These are phyloP conservation scores for Crematogaster levior DNA, from an alignment of 2,888 invertebrate species.

Conservation along the genomic window DNA sequence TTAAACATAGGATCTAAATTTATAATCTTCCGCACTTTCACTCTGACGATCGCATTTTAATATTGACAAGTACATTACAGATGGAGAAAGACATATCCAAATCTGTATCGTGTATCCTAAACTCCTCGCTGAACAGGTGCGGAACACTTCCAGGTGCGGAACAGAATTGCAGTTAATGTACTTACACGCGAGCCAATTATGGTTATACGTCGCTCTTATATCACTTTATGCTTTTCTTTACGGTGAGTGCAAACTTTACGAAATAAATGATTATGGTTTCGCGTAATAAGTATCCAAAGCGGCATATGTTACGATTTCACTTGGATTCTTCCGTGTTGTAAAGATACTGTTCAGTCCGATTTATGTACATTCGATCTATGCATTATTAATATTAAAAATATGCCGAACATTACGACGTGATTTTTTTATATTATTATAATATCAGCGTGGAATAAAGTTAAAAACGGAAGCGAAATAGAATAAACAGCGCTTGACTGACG, in stretches of 20 bases:
- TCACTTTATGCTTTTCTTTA: slow-evolving; percentile 47
- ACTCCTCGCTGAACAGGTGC: too few relatives aligned
- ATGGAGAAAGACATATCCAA: slow-evolving; percentile 1
- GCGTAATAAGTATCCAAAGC: slow-evolving; percentile 29
- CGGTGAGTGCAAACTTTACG: slow-evolving; percentile 34
- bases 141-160: background rate
- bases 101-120: background rate
- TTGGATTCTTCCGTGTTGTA: slow-evolving; percentile 24
- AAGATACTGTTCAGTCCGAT: background rate
- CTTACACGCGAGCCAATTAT: slow-evolving; percentile 21
- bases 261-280: slow-evolving; percentile 47
- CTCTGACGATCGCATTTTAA: slow-evolving; percentile 1
- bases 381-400: slow-evolving; percentile 10
- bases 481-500: background rate
- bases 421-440: background rate
- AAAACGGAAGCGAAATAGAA: slow-evolving; percentile 20
- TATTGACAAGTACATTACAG: background rate
- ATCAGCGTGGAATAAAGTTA: background rate
- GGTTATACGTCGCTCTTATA: slow-evolving; percentile 32
- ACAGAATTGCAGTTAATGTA: background rate
- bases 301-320: slow-evolving; percentile 37
- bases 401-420: background rate
- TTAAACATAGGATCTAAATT: background rate
- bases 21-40: slow-evolving; percentile 12
- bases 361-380: background rate